Base-by-base conservation (phyloP, 1,140 invertebrate species). In the Caenorhabditis tropicalis region DNA sequence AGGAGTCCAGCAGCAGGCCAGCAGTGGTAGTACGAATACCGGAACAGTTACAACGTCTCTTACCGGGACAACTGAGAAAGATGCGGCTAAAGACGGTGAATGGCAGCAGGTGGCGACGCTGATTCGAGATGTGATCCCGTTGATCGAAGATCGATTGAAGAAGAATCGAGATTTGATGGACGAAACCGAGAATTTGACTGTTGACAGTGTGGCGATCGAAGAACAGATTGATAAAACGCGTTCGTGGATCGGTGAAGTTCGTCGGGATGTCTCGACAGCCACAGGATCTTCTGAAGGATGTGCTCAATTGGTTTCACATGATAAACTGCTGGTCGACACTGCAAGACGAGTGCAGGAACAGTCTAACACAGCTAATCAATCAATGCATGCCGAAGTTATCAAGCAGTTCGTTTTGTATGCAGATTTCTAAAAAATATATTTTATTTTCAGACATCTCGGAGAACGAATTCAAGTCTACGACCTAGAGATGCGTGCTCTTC, bases 81-180 rank as follows among this genome's bases (percentile, higher is more conserved):
- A 74, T 15, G 36, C 36, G 2, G 6, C 65, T 6, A 74, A 74
- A 74, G 65, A 74, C 21, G n/a, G n/a, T 10, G 65, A 74, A 74
- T 74, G 65, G 65, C 27, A 31, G 29, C 65, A 74, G n/a, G 29
- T n/a, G 21, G 9, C 29, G 5, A 74, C 65, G 24, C 9, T 74
- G 9, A 74, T 74, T 15, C 16, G 65, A 46, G 65, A 74, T 24
- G 9, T 74, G n/a, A 16, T 74, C 3, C 65, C 65, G 33, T 9
- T 74, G 3, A 74, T 74, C n/a, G 65, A 74, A n/a, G 65, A 74
- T 5, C 5, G 24, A 24, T 24, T 74, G 19, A 43, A 43, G 21
- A 74, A 74, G 36, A 74, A 74, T 74, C 33, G 65, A 74, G 65
- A 74, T 10, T 43, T 43, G 16, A 74, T 74, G 36, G 65, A 74